Evolutionary conservation across 53 echinoderm and acorn worm species (phyloP).

Genomic region (Mesocentrotus franciscanus): DNA sequence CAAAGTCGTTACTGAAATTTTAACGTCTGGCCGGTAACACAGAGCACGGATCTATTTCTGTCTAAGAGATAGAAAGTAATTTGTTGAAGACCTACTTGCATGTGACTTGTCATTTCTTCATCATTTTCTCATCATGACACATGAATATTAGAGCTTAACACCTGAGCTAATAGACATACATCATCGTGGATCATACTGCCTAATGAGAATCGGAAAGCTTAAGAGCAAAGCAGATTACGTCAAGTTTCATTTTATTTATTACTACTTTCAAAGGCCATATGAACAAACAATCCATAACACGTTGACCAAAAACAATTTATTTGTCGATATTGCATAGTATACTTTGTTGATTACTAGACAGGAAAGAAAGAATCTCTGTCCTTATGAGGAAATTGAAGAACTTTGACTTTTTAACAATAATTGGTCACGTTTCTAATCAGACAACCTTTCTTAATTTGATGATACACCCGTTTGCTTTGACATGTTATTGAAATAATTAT

Average conservation of each 20-base stretch:
- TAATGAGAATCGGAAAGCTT: background rate
- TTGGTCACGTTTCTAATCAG: conserved; percentile 9
- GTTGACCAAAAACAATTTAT: background rate
- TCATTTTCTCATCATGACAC: background rate
- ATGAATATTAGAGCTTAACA: background rate
- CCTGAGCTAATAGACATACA: background rate
- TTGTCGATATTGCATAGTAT: background rate
- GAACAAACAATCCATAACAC: background rate
- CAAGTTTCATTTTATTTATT: background rate
- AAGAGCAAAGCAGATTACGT: background rate
- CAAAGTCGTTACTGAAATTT: background rate
- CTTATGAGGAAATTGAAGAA: background rate
- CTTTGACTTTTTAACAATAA: background rate
- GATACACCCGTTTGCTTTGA: background rate
- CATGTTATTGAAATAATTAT: conserved; percentile 4
- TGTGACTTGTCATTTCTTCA: conserved; percentile 8
- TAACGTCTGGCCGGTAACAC: background rate
- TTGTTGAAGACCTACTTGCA: background rate
- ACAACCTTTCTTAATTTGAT: conserved; percentile 12
- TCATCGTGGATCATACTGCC: background rate
- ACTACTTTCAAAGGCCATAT: too few relatives aligned
- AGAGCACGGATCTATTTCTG: background rate
- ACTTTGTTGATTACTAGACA: background rate
- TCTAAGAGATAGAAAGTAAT: background rate
- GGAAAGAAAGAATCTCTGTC: background rate